A percentile compares a stretch with the other conserved stretches of the same genome.
Evolutionary conservation across 1,140 invertebrate species (phyloP).

Genomic region (Scaptomyza pallida): DNA sequence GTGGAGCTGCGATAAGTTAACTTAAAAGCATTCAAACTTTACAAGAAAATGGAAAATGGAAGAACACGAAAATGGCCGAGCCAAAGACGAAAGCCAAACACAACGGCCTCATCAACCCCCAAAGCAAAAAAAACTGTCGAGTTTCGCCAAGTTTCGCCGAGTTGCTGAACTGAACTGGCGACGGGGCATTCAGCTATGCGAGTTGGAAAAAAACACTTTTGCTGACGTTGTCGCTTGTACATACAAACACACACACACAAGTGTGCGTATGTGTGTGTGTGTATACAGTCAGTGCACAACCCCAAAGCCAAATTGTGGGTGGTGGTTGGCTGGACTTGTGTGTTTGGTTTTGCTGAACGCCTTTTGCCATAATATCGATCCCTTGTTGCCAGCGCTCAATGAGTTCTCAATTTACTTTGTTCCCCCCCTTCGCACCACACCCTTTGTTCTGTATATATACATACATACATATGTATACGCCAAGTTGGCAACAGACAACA

Average conservation of each 20-base stretch:
- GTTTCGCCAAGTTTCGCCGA: slow-evolving; percentile 10
- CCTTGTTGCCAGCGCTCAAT: slow-evolving; percentile 78
- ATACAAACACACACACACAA: too few relatives aligned
- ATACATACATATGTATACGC: slow-evolving; percentile 52
- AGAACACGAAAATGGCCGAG: slow-evolving; percentile 18
- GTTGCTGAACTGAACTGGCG: slow-evolving; percentile 30
- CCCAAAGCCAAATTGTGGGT: slow-evolving; percentile 13
- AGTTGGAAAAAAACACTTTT: slow-evolving; percentile 76
- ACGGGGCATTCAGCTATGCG: slow-evolving; percentile 50
- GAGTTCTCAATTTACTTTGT: slow-evolving; percentile 78
- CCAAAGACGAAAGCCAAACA: slow-evolving; percentile 19
- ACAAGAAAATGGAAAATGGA: slow-evolving; percentile 41
- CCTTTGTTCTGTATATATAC: slow-evolving; percentile 38
- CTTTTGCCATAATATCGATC: slow-evolving; percentile 74
- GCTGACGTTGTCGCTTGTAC: slow-evolving; percentile 68
- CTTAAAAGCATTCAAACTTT: slow-evolving; percentile 78
- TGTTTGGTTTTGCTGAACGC: too few relatives aligned
- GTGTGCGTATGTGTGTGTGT: too few relatives aligned
- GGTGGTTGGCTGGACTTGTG: not conserved
- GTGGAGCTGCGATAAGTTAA: slow-evolving; percentile 72
- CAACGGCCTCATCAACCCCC: slow-evolving; percentile 50
- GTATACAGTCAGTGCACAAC: slow-evolving; percentile 19
- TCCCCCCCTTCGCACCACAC: not conserved
- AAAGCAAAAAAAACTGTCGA: not conserved
- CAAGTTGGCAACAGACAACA: slow-evolving; percentile 6